Conservation (phyloP, 2,113 vertebrate species). For the Odocoileus virginianus region DNA sequence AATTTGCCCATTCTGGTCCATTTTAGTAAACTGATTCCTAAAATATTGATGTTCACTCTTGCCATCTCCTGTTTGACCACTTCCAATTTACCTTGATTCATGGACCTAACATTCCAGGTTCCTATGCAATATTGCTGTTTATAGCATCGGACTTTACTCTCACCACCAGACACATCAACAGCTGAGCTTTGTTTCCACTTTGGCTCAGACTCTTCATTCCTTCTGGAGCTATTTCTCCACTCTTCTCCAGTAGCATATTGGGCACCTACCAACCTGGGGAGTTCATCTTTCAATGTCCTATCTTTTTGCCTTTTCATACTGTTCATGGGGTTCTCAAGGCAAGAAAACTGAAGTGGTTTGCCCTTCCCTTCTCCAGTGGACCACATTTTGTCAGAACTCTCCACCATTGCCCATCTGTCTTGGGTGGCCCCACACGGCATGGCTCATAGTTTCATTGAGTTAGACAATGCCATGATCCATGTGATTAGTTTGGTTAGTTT, state of each 20-base stretch:
- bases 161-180: neutral
- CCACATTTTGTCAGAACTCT: neutral
- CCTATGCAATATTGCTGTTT: neutral
- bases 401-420: neutral
- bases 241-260: neutral
- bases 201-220: neutral
- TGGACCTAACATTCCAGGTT: neutral
- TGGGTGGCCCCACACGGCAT: neutral
- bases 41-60: neutral
- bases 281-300: neutral
- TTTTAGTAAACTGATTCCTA: neutral
- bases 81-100: neutral
- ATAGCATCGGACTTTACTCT: neutral
- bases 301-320: neutral
- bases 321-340: neutral
- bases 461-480: neutral
- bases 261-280: neutral
- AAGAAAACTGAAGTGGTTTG: neutral
- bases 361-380: neutral
- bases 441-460: neutral
- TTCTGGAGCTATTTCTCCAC: neutral
- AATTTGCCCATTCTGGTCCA: neutral
- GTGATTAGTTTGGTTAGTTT: neutral
- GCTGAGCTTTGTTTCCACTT: neutral
- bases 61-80: neutral